These are phyloP conservation scores for Notoglanidium macrostoma DNA, from an alignment of 2,797 vertebrate species.

Conservation along the genomic window DNA sequence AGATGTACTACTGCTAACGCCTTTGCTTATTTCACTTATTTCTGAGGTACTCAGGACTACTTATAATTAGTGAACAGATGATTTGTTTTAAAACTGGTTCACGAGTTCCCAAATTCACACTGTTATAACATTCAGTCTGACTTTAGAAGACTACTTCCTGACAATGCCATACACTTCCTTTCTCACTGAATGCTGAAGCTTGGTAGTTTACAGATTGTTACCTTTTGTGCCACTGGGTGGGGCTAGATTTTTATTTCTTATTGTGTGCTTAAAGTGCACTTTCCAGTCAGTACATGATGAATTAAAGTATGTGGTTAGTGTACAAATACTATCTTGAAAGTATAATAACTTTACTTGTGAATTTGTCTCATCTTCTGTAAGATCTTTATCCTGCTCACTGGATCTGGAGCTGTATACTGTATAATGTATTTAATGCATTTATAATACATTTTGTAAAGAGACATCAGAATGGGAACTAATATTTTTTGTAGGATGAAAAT, in stretches of 20 bases:
- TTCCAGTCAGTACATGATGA: background rate
- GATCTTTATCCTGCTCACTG: background rate
- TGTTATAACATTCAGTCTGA: background rate
- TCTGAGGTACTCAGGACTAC: background rate
- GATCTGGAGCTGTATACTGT: background rate
- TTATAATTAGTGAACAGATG: background rate
- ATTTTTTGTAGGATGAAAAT: background rate
- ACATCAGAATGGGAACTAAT: background rate
- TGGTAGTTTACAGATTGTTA: background rate
- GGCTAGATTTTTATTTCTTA: too few relatives aligned
- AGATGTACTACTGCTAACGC: background rate
- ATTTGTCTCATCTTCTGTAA: background rate
- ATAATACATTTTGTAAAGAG: background rate
- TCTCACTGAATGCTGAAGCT: background rate
- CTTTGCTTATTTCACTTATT: background rate
- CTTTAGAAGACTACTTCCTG: background rate
- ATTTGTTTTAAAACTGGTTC: background rate
- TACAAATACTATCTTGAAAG: background rate
- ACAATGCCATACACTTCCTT: background rate
- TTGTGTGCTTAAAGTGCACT: background rate
- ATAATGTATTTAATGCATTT: background rate
- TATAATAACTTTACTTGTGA: background rate
- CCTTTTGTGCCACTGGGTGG: background rate
- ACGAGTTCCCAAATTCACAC: background rate
- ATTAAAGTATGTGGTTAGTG: background rate